These are phyloP conservation scores for Upupa epops DNA, from an alignment of 2,113 vertebrate species.

Conservation along the genomic window DNA sequence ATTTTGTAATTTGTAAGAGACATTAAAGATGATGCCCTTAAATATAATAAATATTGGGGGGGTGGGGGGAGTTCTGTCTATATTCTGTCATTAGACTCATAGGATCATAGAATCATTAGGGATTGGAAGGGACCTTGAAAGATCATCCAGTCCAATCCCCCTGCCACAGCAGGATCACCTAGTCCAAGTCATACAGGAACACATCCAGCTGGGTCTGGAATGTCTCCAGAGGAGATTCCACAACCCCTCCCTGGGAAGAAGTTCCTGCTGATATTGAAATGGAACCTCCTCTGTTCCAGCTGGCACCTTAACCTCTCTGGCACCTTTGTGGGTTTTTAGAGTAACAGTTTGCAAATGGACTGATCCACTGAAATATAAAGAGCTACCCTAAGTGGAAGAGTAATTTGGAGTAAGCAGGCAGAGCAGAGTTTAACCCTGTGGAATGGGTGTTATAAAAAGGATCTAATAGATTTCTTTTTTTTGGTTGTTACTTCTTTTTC, in stretches of 20 bases:
- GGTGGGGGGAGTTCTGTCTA: not conserved
- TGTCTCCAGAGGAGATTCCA: too few relatives aligned
- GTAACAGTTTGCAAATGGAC: not conserved
- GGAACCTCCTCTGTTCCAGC: too few relatives aligned
- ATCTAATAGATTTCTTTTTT: not conserved
- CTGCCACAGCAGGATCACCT: too few relatives aligned
- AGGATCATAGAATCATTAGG: too few relatives aligned
- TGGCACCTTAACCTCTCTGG: constrained; percentile 4
- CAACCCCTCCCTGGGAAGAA: too few relatives aligned
- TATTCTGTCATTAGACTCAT: not conserved
- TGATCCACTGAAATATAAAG: not conserved
- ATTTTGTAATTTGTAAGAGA: not conserved
- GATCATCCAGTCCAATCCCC: too few relatives aligned
- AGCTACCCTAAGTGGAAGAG: not conserved
- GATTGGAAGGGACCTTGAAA: too few relatives aligned
- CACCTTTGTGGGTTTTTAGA: not conserved
- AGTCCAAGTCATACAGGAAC: too few relatives aligned
- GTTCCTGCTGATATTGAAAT: too few relatives aligned
- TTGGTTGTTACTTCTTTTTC: not conserved
- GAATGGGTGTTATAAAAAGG: constrained; percentile 18
- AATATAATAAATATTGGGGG: not conserved
- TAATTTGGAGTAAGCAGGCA: not conserved
- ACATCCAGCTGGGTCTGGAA: too few relatives aligned
- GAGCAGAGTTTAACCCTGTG: not conserved
- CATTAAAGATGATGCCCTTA: not conserved